Evolutionary conservation across 2,797 vertebrate genomes (phyloP), one percentile per base, ranked within the genome.

Genomic region (Coendou prehensilis): DNA sequence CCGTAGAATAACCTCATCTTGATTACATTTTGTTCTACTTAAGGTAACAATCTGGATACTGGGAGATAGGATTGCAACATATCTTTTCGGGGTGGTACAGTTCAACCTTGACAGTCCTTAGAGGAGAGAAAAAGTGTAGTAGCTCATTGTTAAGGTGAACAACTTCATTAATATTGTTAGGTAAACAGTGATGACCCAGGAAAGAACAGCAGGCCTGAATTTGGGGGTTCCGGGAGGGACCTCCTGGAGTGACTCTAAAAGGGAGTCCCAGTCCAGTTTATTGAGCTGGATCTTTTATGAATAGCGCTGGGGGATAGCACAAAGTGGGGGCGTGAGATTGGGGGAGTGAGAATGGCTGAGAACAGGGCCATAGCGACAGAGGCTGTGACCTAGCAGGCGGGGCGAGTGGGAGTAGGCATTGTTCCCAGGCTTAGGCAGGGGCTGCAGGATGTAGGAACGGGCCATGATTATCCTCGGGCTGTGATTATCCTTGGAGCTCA

Each of bases 101-200:
- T 89, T 84, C 59, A 89, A 92, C 28, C 52, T 69, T 69, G 78
- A 47, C n/a, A 23, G 61, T 30, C 3, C 54, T 61, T 79, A 61
- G 83, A 92, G 54, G 22, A 88, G 20, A 92, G 33, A 69, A 88
- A 82, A 84, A 79, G 61, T 88, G 7, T 52, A 83, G 8, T 59
- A 50, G 33, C 56, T 82, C 57, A 52, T 30, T 75, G 67, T 37
- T 64, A 73, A 52, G 52, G 69, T 61, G 18, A 15, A 9, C 79
- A 56, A 33, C 10, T 91, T 86, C 67, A 47, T 80, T 54, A 17
- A 52, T 61, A 63, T 52, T 63, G 52, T 30, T 11, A 76, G 52
- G 61, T 63, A 76, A 50, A 47, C 2, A 50, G 45, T 28, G 13
- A 47, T 14, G 45, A 47, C 45, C 41, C 45, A 76, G 26, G 45